Evolutionary conservation across 2,113 vertebrate genomes (phyloP).

Genomic region (Ophthalmolycus amberensis): DNA sequence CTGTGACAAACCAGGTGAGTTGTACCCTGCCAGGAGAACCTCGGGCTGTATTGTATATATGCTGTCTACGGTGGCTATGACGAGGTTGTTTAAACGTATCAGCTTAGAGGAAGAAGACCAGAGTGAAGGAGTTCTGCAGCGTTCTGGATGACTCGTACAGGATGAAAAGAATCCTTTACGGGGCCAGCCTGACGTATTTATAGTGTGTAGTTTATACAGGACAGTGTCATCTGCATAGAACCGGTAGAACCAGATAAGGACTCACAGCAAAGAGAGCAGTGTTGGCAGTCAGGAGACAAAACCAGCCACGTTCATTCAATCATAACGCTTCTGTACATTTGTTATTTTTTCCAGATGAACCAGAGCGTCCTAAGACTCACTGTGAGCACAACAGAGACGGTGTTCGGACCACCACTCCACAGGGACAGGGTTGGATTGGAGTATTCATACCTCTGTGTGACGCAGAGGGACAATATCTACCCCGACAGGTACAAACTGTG

Average conservation of each 20-base stretch:
- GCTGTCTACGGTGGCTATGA: neutral
- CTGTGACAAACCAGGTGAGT: slow-evolving; percentile 78
- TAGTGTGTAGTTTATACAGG: neutral
- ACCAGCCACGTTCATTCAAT: slow-evolving; percentile 52
- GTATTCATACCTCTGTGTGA: slow-evolving; percentile 84
- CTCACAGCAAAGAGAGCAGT: no score
- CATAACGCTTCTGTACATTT: neutral
- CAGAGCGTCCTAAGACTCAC: slow-evolving; percentile 62
- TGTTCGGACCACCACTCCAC: slow-evolving; percentile 44
- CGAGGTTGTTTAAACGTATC: neutral
- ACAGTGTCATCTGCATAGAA: slow-evolving; percentile 2
- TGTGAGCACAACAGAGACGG: slow-evolving; percentile 81
- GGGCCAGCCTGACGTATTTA: neutral
- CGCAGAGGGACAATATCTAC: slow-evolving; percentile 77
- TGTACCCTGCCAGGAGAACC: neutral
- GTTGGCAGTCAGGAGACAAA: neutral
- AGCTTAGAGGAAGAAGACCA: neutral
- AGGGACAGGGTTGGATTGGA: slow-evolving; percentile 33
- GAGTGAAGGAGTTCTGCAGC: neutral
- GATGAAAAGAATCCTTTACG: neutral
- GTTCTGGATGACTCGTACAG: neutral
- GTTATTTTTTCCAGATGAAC: slow-evolving; percentile 21
- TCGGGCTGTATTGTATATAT: neutral
- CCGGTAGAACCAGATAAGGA: no score
- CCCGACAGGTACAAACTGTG: slow-evolving; percentile 57